phyloP scores from a whole-genome alignment of 1,140 invertebrate species.

The Drosophila mauritiana region DNA sequence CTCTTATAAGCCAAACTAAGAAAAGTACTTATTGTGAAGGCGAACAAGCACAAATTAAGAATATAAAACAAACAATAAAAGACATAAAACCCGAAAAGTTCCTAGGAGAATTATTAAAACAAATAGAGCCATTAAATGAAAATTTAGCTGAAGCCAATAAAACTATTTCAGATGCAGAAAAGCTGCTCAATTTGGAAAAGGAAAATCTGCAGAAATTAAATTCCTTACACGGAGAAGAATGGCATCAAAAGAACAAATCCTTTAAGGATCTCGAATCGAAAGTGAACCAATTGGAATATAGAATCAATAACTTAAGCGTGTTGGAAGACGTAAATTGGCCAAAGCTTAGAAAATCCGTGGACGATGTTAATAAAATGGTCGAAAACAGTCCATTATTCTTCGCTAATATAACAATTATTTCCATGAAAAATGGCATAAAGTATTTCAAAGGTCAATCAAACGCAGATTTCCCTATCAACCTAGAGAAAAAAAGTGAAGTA shows the following conservation, averaged over 20 bases:
- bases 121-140: background rate
- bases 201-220: constrained; percentile 1
- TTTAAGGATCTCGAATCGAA: background rate
- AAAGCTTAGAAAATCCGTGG: background rate
- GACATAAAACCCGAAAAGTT: background rate
- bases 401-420: background rate
- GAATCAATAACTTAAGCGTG: constrained; percentile 1
- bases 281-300: constrained; percentile 11
- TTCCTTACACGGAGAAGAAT: background rate
- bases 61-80: background rate
- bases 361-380: background rate
- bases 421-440: too few relatives aligned
- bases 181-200: background rate
- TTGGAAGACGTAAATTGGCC: background rate
- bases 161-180: background rate
- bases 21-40: background rate
- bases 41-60: background rate
- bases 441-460: too few relatives aligned
- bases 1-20: too few relatives aligned
- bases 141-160: background rate
- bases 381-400: background rate
- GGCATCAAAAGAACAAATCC: background rate
- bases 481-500: too few relatives aligned
- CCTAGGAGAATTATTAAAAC: background rate
- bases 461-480: too few relatives aligned